Evolutionary conservation across 2,888 invertebrate species (phyloP), one percentile per base, ranked within the genome.

Genomic region (Idaea dimidiata): DNA sequence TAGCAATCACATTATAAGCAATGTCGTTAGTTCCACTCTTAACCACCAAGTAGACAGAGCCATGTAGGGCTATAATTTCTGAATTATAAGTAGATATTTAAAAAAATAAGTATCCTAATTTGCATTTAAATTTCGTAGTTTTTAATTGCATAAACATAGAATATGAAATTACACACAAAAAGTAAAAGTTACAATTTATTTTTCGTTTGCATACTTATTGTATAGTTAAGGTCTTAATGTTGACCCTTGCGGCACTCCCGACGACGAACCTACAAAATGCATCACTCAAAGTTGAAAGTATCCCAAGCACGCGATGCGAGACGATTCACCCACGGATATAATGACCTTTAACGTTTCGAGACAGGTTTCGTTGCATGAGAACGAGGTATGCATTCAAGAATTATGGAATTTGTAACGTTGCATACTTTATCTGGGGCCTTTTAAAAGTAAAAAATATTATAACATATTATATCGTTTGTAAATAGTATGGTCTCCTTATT

Each of bases 291-390:
- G 17, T 17, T 17, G 56, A 63, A 72, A 68, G 70, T 74, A 76
- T 76, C 75, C 71, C 77, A 75, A 79, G 81, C 77, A 81, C 80
- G 82, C 85, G 86, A 81, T 80, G 82, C 85, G 86, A 24, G 24
- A 24, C 24, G 24, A 87, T 86, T 84, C 83, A 82, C 83, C 82
- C 77, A 78, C 81, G 80, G 84, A 86, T 86, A 86, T 84, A 80
- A 78, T 87, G 89, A 89, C 91, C 89, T 89, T 87, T 87, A 82
- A 83, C 79, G 83, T 80, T 81, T 73, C 72, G 61, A 76, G 82
- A 90, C 90, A 86, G 85, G 91, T 89, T 77, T 69, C 81, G 88
- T 89, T 78, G 82, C 88, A 89, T 89, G 83, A 84, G 43, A 43
- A 43, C 43, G 43, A 43, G 43, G 84, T 88, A 80, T 70, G 72